Evolutionary conservation across 2,113 vertebrate genomes (phyloP).

Genomic region (Gobio gobio): DNA sequence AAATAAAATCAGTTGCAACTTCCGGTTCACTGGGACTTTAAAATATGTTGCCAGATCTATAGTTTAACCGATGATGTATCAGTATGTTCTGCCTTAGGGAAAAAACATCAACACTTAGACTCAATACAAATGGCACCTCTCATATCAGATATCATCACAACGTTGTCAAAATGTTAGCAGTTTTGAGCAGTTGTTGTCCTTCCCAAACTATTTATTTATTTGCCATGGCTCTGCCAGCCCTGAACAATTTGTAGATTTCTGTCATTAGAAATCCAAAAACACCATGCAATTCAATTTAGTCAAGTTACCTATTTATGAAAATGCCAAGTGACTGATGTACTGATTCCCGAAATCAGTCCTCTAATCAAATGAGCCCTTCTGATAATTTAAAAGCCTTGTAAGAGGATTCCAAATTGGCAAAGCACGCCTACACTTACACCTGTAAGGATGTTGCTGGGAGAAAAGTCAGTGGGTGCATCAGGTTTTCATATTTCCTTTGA

Average conservation of each 20-base stretch:
- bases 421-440: not conserved
- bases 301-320: not conserved
- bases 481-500: constrained; percentile 23
- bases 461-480: not conserved
- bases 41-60: constrained; percentile 2
- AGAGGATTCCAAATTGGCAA: not conserved
- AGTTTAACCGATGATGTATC: not conserved
- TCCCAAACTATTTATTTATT: not conserved
- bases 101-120: constrained; percentile 44
- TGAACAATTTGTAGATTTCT: not conserved
- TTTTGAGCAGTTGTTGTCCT: constrained; percentile 9
- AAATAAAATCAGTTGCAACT: no score
- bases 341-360: constrained; percentile 4
- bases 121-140: constrained; percentile 37
- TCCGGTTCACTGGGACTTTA: no score
- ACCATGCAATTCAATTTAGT: not conserved
- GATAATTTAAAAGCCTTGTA: constrained; percentile 8
- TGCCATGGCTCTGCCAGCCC: not conserved
- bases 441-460: not conserved
- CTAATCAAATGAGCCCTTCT: constrained; percentile 4
- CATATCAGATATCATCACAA: constrained; percentile 26
- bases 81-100: constrained; percentile 28
- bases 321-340: not conserved
- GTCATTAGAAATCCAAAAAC: not conserved
- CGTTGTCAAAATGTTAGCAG: constrained; percentile 10